Percentiles rank a stretch among this genome's conserved stretches.
Conservation (phyloP, 1,140 invertebrate genomes). For the Dreissena polymorpha region DNA sequence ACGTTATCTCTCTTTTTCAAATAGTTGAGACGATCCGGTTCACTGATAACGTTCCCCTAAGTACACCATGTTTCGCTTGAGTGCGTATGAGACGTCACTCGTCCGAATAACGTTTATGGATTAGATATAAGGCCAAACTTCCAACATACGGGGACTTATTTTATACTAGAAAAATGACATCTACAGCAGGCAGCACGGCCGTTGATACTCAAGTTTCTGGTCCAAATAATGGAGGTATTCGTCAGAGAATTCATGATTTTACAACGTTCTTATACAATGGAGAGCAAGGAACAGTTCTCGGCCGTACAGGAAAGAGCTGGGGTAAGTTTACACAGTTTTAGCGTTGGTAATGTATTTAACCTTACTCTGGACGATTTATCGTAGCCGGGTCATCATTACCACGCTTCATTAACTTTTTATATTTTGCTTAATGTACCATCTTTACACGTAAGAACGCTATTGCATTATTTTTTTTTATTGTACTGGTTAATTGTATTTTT, state of each 20-base stretch:
- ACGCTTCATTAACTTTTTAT: too few species aligned
- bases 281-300: conserved; percentile 59
- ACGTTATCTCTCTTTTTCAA: too few species aligned
- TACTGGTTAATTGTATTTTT: too few species aligned
- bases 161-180: conserved; percentile 56
- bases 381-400: too few species aligned
- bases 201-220: conserved; percentile 52
- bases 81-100: too few species aligned
- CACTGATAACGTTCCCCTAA: too few species aligned
- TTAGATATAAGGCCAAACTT: conserved; percentile 39
- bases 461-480: too few species aligned
- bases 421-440: too few species aligned
- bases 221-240: conserved; percentile 53
- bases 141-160: conserved; percentile 49
- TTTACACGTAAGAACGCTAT: too few species aligned
- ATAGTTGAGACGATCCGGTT: too few species aligned
- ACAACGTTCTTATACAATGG: conserved; percentile 61
- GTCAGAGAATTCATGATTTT: conserved; percentile 52
- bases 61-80: too few species aligned
- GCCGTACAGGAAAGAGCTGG: conserved; percentile 64
- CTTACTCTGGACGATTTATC: too few species aligned
- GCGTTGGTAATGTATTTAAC: conserved; percentile 47
- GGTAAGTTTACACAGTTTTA: conserved; percentile 54
- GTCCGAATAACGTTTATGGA: conserved; percentile 51
- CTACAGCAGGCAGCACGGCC: conserved; percentile 54